phyloP scores from a whole-genome alignment of 2,888 invertebrate genomes.

The Lochmaea capreae region DNA sequence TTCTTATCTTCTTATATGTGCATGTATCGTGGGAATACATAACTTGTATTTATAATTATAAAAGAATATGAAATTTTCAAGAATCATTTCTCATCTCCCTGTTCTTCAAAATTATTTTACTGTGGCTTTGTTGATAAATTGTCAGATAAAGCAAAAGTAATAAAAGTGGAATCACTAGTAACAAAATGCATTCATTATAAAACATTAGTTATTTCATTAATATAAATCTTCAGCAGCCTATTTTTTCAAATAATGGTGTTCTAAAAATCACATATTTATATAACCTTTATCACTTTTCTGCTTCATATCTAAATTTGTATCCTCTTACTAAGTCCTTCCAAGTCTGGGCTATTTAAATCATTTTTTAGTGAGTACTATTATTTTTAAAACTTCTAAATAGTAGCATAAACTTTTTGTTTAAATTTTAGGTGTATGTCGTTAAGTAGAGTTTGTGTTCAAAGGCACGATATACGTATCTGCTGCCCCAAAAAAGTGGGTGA shows the following conservation, averaged over 20 bases:
- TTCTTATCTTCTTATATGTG: too few relatives aligned
- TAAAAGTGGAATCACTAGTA: slow-evolving; percentile 3
- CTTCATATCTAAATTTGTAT: slow-evolving; percentile 9
- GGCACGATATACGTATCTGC: slow-evolving; percentile 22
- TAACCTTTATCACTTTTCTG: slow-evolving; percentile 8
- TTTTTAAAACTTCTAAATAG: slow-evolving; percentile 4
- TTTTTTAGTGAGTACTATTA: slow-evolving; percentile 16
- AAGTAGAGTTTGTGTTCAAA: slow-evolving; percentile 20
- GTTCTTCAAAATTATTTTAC: background rate
- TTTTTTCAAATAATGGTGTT: background rate
- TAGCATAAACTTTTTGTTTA: slow-evolving; percentile 5
- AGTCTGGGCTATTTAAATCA: background rate
- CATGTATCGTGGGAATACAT: too few relatives aligned
- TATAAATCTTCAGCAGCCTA: slow-evolving; percentile 12
- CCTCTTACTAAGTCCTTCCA: slow-evolving; percentile 7
- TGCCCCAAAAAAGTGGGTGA: slow-evolving; percentile 22
- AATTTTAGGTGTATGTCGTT: slow-evolving; percentile 23
- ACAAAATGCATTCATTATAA: slow-evolving; percentile 15
- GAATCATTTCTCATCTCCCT: too few relatives aligned
- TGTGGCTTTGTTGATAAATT: slow-evolving; percentile 8
- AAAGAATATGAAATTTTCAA: too few relatives aligned
- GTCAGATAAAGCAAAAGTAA: slow-evolving; percentile 8
- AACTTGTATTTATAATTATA: too few relatives aligned
- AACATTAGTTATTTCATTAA: slow-evolving; percentile 11
- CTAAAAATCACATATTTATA: too few relatives aligned